Base-by-base conservation (phyloP, 2,113 vertebrate genomes). In the Centropus unirufus region DNA sequence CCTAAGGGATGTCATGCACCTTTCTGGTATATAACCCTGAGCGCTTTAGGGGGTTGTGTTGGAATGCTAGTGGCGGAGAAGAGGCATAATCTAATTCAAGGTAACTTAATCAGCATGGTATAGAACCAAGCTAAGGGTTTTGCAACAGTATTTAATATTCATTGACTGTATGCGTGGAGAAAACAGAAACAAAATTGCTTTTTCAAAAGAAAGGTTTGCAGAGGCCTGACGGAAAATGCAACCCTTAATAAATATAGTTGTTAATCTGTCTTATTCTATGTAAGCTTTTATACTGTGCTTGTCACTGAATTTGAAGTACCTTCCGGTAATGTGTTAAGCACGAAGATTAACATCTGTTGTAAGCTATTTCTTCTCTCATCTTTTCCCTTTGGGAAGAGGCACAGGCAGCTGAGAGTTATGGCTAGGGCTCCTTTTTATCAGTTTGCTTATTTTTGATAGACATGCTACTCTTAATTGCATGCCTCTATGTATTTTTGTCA, bases 141-240 rank as follows among this genome's bases (percentile, higher is more conserved):
- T 83, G 58, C 74, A 79, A 36, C 17, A 59, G 74, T 92, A 68
- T 92, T 96, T 94, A 95, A 92, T 92, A 92, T 96, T 93, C 78
- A 83, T 78, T 73, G 81, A 23, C 77, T 75, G 44, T 78, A 39
- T 91, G 69, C 9, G 2, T 74, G 40, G 58, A 72, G 78, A 81
- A 91, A 94, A 54, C 66, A 66, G 81, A 75, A 79, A 61, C 29
- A 91, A 86, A 91, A 92, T 72, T 87, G 75, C 74, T 78, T 89
- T 90, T 92, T 55, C 59, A 55, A 54, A 40, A 29, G 13, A 70
- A 70, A 72, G 42, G 24, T 73, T 90, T 88, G 26, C 32, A 78
- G 73, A 81, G 70, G 29, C 63, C 77, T 66, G 58, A 10, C 61
- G 87, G 89, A 80, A 81, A 85, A 58, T 77, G 67, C 59, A 91